Conservation (phyloP, 1,140 invertebrate genomes). For the Apis florea region DNA sequence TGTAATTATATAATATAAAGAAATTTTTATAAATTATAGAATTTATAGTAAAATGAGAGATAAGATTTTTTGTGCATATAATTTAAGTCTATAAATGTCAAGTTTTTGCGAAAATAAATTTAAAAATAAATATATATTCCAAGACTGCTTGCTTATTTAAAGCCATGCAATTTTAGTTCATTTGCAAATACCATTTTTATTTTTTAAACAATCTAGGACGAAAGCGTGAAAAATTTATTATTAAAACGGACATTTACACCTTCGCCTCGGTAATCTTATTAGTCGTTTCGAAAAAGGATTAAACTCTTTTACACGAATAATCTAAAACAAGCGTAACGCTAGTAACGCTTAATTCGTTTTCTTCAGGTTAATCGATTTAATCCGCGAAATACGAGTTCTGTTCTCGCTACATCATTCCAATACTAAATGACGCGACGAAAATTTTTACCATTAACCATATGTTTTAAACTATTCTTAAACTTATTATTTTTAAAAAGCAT, state of each 20-base stretch:
- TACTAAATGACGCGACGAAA: neutral
- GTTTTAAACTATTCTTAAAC: neutral
- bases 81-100: neutral
- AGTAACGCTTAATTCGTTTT: neutral
- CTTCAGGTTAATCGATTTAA: slow-evolving; percentile 16
- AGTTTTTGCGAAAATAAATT: neutral
- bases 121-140: neutral
- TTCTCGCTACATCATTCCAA: neutral
- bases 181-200: neutral
- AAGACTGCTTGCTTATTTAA: neutral
- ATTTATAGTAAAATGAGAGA: neutral
- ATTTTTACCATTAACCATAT: neutral
- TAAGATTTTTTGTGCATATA: neutral
- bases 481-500: too few relatives aligned
- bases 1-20: neutral
- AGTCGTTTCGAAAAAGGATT: neutral
- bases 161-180: neutral
- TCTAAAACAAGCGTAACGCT: neutral
- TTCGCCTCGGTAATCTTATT: slow-evolving; percentile 7
- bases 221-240: too few relatives aligned
- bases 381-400: neutral
- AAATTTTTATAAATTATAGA: neutral
- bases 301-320: slow-evolving; percentile 7
- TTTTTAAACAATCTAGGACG: neutral
- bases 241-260: neutral